Base-by-base conservation (phyloP, 2,797 vertebrate genomes). In the Decapterus maruadsi region DNA sequence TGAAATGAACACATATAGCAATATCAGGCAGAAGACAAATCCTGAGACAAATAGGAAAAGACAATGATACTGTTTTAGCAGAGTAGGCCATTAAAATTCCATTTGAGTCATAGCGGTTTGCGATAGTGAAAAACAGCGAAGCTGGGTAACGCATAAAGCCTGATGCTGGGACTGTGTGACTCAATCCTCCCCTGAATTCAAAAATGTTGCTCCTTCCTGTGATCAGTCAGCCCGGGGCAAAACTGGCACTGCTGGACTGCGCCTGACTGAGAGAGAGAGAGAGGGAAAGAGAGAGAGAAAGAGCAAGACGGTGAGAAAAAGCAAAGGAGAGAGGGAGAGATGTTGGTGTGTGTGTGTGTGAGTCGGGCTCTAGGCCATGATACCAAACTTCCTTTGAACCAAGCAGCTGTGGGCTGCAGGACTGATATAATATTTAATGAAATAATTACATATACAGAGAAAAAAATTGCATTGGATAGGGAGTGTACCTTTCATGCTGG, bases 341-440 rank as follows among this genome's bases (percentile, higher is more conserved):
- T 54, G 84, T 62, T 68, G 69, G 69, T 88, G 78, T 85, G 71
- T 80, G 71, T 80, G 82, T 82, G n/a, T 72, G 80, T 34, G 80
- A 54, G 71, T 72, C 48, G 60, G 78, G 86, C 92, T 94, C 53
- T 67, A 78, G 94, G 94, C 93, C 90, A 86, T 89, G 81, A 93
- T 90, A 90, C 90, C 86, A 93, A 95, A 93, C 90, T 87, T 92
- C 86, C 92, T 94, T 95, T 95, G 93, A 95, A 94, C 87, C 75
- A 77, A 90, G 86, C 89, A 92, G 93, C 92, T 93, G 87, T 90
- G 87, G 85, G 90, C 91, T 92, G 79, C 83, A 85, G 87, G 85
- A 91, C 83, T 90, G 89, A 93, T 94, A 92, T 91, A 90, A 95
- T 94, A 93, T 95, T 94, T 91, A 94, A 94, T 93, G 67, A 93